Conservation (phyloP, 2,888 invertebrate genomes). For the Ramazzottius varieornatus region DNA sequence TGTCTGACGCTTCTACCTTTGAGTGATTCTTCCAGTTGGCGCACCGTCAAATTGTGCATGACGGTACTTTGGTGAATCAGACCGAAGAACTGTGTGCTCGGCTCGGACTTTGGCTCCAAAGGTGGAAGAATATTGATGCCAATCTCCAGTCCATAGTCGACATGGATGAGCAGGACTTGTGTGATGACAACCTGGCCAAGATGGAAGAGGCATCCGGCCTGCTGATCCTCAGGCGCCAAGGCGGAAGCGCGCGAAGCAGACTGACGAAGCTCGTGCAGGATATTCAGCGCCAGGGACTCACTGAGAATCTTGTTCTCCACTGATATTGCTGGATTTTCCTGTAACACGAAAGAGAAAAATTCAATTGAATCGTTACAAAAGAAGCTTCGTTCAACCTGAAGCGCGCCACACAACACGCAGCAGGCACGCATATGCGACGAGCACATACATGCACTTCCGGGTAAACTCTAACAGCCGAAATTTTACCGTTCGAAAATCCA, state of each 20-base stretch:
- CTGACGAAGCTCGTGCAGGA: not conserved
- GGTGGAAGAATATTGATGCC: not conserved
- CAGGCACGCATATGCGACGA: no score
- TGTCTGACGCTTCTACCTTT: no score
- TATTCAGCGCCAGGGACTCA: not conserved
- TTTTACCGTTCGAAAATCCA: no score
- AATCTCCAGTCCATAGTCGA: conserved; percentile 2
- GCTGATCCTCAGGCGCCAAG: not conserved
- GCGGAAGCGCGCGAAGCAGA: not conserved
- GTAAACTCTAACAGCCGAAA: no score
- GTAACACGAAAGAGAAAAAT: not conserved
- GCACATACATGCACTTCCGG: no score
- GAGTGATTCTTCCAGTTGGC: not conserved
- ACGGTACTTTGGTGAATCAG: not conserved
- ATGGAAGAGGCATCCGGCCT: not conserved
- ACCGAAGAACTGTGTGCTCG: not conserved
- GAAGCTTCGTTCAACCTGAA: no score
- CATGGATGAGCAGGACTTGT: not conserved
- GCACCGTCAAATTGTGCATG: not conserved
- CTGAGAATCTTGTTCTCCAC: not conserved
- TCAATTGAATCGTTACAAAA: not conserved
- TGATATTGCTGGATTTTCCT: not conserved
- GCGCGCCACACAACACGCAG: no score
- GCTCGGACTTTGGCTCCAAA: not conserved
- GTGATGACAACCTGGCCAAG: not conserved